Conservation (phyloP, 2,888 invertebrate species). For the Pammene fasciana region DNA sequence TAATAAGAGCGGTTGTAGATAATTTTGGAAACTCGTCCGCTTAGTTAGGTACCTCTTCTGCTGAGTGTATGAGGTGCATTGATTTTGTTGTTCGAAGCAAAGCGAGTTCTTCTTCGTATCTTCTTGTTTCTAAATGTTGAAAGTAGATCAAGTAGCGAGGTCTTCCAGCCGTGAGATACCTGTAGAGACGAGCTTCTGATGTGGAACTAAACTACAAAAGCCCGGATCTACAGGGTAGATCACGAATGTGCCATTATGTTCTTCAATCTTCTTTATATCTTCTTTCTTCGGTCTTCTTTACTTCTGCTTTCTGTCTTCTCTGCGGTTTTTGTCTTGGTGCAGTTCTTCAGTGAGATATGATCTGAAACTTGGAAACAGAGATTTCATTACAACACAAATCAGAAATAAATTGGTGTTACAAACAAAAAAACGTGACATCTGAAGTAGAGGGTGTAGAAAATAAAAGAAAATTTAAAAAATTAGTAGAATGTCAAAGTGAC, state of each 20-base stretch:
- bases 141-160: constrained; percentile 84
- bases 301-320: constrained; percentile 41
- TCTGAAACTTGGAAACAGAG: constrained; percentile 51
- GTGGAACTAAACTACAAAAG: constrained; percentile 97
- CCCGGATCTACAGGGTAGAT: constrained; percentile 99
- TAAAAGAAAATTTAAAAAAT: too few species aligned
- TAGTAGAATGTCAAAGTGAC: too few species aligned
- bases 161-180: constrained; percentile 99
- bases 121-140: constrained; percentile 38
- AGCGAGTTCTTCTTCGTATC: constrained; percentile 42
- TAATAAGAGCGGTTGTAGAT: too few species aligned
- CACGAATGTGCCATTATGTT: constrained; percentile 92
- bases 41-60: too few species aligned
- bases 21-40: too few species aligned
- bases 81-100: neutral
- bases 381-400: constrained; percentile 35
- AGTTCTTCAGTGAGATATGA: constrained; percentile 13
- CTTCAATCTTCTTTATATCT: constrained; percentile 59
- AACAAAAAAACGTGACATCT: neutral
- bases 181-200: constrained; percentile 99
- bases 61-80: too few species aligned
- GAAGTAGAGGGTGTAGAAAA: neutral
- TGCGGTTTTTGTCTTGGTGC: constrained; percentile 10
- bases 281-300: constrained; percentile 50
- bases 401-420: neutral